Evolutionary conservation across 2,113 vertebrate species (phyloP).

Genomic region (Coregonus clupeaformis): DNA sequence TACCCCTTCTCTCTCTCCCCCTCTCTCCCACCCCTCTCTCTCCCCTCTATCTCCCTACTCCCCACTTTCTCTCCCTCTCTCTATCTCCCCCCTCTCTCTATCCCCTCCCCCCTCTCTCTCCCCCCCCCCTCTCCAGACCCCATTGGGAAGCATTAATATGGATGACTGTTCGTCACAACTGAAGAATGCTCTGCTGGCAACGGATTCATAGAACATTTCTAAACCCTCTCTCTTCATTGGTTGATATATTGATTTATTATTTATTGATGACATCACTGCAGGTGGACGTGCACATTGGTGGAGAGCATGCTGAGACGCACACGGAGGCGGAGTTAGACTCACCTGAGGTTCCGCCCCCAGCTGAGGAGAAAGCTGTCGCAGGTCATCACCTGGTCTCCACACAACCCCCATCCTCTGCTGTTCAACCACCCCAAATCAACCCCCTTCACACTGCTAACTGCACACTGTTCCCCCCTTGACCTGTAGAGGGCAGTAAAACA

Average conservation of each 20-base stretch:
- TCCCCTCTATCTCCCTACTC: neutral
- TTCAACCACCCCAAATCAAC: too few relatives aligned
- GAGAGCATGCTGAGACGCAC: slow-evolving; percentile 73
- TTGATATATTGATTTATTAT: too few relatives aligned
- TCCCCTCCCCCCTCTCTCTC: neutral
- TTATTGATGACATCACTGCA: slow-evolving; percentile 50
- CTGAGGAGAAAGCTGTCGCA: slow-evolving; percentile 55
- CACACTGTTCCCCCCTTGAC: too few relatives aligned
- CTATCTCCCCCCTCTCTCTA: too few relatives aligned
- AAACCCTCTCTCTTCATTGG: too few relatives aligned
- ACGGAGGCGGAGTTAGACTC: slow-evolving; percentile 62
- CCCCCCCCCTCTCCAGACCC: slow-evolving; percentile 58
- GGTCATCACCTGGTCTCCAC: slow-evolving; percentile 45
- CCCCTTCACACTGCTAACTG: too few relatives aligned
- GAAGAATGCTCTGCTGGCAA: slow-evolving; percentile 81
- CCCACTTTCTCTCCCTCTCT: too few relatives aligned
- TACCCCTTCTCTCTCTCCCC: too few relatives aligned
- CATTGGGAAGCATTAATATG: slow-evolving; percentile 81
- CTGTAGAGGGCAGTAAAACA: too few relatives aligned
- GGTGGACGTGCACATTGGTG: slow-evolving; percentile 75
- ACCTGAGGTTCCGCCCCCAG: slow-evolving; percentile 41
- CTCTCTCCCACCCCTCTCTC: neutral
- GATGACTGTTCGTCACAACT: slow-evolving; percentile 81
- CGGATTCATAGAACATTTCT: too few relatives aligned
- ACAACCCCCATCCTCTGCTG: too few relatives aligned